A percentile compares a stretch with the other conserved stretches of the same genome.
These are phyloP conservation scores for Magallana gigas DNA, from an alignment of 1,140 invertebrate species.

Conservation along the genomic window DNA sequence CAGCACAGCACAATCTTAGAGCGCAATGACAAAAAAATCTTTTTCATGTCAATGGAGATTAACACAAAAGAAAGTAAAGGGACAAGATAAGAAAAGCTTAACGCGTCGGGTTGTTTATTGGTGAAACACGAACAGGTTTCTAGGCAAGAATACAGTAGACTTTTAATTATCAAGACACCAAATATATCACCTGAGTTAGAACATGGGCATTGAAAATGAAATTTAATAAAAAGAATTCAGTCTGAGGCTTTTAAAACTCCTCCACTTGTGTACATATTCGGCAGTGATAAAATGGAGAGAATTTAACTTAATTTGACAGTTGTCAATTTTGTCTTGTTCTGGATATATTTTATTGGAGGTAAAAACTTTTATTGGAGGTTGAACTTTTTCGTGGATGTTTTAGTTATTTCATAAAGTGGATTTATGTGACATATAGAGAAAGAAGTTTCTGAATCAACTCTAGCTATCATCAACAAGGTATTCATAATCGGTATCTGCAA, in stretches of 20 bases:
- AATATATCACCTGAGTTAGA: conserved; percentile 11
- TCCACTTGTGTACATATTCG: conserved; percentile 5
- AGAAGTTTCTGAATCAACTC: not conserved
- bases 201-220: conserved; percentile 29
- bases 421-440: not conserved
- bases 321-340: not conserved
- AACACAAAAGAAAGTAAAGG: not conserved
- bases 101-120: not conserved
- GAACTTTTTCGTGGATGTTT: not conserved
- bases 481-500: no score
- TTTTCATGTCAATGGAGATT: not conserved
- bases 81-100: conserved; percentile 21
- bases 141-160: conserved; percentile 11
- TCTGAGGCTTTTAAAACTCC: conserved; percentile 12
- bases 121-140: conserved; percentile 1
- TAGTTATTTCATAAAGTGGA: not conserved
- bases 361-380: not conserved
- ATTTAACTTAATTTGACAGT: conserved; percentile 11
- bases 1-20: not conserved
- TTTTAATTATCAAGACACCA: not conserved
- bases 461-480: no score
- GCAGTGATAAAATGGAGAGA: conserved; percentile 6
- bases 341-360: not conserved
- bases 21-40: not conserved
- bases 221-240: conserved; percentile 31